phyloP scores from a whole-genome alignment of 2,797 vertebrate species.

The Rhodeus uyekii region DNA sequence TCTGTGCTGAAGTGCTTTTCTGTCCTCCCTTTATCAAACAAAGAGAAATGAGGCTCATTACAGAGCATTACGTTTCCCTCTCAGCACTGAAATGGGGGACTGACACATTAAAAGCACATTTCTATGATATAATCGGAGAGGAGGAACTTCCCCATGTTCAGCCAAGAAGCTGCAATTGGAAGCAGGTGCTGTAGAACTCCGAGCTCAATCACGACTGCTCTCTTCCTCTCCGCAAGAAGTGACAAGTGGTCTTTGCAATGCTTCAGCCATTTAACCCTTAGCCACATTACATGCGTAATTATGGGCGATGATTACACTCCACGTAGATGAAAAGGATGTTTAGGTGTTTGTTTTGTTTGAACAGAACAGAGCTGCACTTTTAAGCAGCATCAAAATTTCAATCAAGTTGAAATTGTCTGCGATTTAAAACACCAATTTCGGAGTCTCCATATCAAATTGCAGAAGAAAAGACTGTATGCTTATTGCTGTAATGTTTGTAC shows the following conservation, averaged over 20 bases:
- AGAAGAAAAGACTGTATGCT: not conserved
- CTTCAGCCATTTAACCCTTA: not conserved
- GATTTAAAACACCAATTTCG: not conserved
- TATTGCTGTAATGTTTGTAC: not conserved
- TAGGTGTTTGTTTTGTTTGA: not conserved
- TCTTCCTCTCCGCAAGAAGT: not conserved
- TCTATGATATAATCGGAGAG: slow-evolving; percentile 45
- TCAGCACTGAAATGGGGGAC: slow-evolving; percentile 25
- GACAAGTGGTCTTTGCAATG: not conserved
- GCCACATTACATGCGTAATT: not conserved
- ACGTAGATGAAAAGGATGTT: not conserved
- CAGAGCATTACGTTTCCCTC: slow-evolving; percentile 33
- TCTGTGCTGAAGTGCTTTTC: not conserved
- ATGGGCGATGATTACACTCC: not conserved
- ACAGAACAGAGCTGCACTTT: not conserved
- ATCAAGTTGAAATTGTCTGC: not conserved
- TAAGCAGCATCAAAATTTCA: not conserved
- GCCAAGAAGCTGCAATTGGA: slow-evolving; percentile 51
- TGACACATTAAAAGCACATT: slow-evolving; percentile 45
- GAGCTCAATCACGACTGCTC: not conserved
- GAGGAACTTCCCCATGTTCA: slow-evolving; percentile 10
- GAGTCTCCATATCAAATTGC: not conserved
- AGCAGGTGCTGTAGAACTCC: slow-evolving; percentile 42
- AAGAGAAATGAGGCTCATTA: slow-evolving; percentile 62
- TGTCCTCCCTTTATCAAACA: slow-evolving; percentile 46